Conservation (phyloP, 2,888 invertebrate species). For the Dioctria rufipes region DNA sequence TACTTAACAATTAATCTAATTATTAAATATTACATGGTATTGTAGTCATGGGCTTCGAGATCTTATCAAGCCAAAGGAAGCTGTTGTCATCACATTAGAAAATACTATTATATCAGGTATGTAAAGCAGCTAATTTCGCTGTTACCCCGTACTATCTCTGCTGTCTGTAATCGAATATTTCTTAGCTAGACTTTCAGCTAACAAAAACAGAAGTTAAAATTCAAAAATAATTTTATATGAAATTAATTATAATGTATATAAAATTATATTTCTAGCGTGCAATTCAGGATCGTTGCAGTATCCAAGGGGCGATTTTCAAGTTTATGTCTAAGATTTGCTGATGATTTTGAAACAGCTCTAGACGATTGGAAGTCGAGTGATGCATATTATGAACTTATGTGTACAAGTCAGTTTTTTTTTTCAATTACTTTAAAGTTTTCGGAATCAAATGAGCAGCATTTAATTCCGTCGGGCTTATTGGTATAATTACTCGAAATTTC, state of each 20-base stretch:
- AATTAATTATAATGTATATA: too few species aligned
- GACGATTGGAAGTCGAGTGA: slow-evolving; percentile 98
- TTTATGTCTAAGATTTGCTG: slow-evolving; percentile 94
- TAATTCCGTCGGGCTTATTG: too few species aligned
- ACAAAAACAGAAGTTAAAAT: too few species aligned
- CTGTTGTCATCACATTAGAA: slow-evolving; percentile 96
- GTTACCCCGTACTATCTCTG: too few species aligned
- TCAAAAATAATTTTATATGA: too few species aligned
- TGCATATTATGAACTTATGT: slow-evolving; percentile 88
- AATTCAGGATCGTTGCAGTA: slow-evolving; percentile 95
- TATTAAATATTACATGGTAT: slow-evolving; percentile 53
- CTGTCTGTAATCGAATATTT: too few species aligned
- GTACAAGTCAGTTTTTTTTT: too few species aligned
- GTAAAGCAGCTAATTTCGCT: too few species aligned
- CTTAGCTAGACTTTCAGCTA: too few species aligned
- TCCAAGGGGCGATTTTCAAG: slow-evolving; percentile 94
- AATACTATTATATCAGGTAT: slow-evolving; percentile 85
- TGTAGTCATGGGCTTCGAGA: slow-evolving; percentile 78
- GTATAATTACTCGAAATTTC: too few species aligned
- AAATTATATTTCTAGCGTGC: slow-evolving; percentile 87
- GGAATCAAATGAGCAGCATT: too few species aligned
- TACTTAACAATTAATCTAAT: slow-evolving; percentile 21
- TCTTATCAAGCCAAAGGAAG: slow-evolving; percentile 84
- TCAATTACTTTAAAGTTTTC: too few species aligned
- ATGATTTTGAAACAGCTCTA: slow-evolving; percentile 95